phyloP scores from a whole-genome alignment of 2,797 vertebrate genomes.

The Enteromius argenteus region DNA sequence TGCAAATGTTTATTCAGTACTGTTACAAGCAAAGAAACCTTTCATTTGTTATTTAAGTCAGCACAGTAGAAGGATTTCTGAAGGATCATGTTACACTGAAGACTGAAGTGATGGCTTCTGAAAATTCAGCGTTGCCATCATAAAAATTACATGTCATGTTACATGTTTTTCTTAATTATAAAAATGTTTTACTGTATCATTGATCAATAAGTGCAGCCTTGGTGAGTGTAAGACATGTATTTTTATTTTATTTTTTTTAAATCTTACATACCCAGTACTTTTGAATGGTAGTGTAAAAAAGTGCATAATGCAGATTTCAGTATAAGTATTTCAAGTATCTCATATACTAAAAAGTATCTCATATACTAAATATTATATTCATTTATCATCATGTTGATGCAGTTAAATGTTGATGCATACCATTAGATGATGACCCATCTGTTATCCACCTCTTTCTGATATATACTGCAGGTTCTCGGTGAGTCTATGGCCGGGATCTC shows the following conservation, averaged over 20 bases:
- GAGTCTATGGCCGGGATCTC: conserved; percentile 98
- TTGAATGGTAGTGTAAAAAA: not conserved
- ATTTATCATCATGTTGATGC: not conserved
- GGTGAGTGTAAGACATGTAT: no score
- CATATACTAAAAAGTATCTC: not conserved
- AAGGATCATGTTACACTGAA: not conserved
- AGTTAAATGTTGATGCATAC: not conserved
- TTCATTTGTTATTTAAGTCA: not conserved
- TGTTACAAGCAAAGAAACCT: not conserved
- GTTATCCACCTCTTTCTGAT: not conserved
- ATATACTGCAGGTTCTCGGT: conserved; percentile 84
- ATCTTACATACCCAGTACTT: not conserved
- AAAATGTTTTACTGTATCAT: no score
- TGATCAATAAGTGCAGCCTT: no score
- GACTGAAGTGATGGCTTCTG: not conserved
- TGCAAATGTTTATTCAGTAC: not conserved
- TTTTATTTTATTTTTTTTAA: no score
- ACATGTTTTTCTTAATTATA: no score
- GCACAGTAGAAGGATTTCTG: not conserved
- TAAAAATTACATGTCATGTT: not conserved
- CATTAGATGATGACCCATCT: not conserved
- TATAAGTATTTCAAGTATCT: not conserved
- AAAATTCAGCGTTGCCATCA: not conserved
- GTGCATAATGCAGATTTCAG: not conserved
- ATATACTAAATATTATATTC: not conserved